Conservation (phyloP, 1,140 invertebrate species). For the Leptoteleia sp. region DNA sequence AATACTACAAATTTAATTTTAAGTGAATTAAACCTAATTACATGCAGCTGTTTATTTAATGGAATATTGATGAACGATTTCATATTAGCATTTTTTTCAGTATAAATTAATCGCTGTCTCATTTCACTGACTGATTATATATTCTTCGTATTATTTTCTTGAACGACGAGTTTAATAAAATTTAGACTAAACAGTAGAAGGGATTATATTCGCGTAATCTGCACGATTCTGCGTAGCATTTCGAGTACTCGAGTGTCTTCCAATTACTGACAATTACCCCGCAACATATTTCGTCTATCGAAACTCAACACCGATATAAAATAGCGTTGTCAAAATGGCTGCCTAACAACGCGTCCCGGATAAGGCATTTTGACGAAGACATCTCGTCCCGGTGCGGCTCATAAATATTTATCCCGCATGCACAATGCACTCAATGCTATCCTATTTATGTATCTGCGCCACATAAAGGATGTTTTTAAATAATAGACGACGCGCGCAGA, state of each 20-base stretch:
- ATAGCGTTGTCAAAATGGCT: constrained; percentile 29
- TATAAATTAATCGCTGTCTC: no score
- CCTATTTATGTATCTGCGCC: constrained; percentile 24
- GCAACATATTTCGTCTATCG: background rate
- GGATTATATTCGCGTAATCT: no score
- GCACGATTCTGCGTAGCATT: background rate
- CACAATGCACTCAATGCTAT: constrained; percentile 37
- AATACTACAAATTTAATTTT: no score
- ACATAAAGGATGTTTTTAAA: constrained; percentile 30
- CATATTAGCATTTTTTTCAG: no score
- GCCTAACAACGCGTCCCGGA: constrained; percentile 7
- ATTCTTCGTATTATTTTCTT: no score
- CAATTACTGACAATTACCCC: constrained; percentile 26
- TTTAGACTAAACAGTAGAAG: no score
- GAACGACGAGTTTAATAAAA: no score
- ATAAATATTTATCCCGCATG: constrained; percentile 50
- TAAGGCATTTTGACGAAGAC: constrained; percentile 38
- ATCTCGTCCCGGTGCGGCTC: constrained; percentile 7
- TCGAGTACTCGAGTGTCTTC: background rate
- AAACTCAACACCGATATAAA: constrained; percentile 21
- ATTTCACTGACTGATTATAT: no score
- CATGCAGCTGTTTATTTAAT: no score
- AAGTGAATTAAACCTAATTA: no score
- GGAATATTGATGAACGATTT: no score
- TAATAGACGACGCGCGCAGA: constrained; percentile 16